Evolutionary conservation across 2,113 vertebrate species (phyloP).

Genomic region (Chaetura pelagica): DNA sequence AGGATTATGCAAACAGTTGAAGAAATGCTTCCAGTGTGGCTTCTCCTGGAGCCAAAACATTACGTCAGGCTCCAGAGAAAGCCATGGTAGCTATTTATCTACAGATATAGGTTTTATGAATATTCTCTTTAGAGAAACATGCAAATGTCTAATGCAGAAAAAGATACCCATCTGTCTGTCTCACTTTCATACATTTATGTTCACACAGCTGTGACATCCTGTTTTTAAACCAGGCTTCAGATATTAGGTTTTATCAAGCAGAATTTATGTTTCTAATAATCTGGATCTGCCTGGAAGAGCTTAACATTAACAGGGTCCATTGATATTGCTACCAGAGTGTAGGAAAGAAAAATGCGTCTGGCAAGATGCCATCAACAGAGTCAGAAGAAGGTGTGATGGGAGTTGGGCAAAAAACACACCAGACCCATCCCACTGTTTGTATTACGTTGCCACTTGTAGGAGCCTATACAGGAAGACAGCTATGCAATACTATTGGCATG

Average conservation of each 20-base stretch:
- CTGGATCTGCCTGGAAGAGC: background rate
- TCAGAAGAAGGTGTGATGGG: background rate
- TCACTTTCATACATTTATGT: background rate
- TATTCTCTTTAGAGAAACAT: background rate
- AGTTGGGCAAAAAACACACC: background rate
- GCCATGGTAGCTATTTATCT: background rate
- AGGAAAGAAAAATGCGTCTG: background rate
- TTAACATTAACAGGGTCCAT: background rate
- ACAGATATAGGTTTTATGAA: background rate
- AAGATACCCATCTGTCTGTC: background rate
- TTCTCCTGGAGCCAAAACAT: background rate
- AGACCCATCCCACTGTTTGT: background rate
- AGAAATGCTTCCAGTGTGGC: background rate
- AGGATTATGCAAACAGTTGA: background rate
- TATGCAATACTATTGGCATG: background rate
- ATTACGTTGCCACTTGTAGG: background rate
- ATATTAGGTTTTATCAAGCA: background rate
- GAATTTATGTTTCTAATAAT: background rate
- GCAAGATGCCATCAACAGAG: background rate
- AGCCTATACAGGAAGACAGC: background rate
- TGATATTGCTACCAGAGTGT: fast-evolving
- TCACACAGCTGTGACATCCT: background rate
- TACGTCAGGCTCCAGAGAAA: background rate
- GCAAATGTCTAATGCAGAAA: background rate
- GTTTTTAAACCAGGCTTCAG: background rate